phyloP scores from a whole-genome alignment of 2,797 vertebrate genomes.

The Coilia nasus region DNA sequence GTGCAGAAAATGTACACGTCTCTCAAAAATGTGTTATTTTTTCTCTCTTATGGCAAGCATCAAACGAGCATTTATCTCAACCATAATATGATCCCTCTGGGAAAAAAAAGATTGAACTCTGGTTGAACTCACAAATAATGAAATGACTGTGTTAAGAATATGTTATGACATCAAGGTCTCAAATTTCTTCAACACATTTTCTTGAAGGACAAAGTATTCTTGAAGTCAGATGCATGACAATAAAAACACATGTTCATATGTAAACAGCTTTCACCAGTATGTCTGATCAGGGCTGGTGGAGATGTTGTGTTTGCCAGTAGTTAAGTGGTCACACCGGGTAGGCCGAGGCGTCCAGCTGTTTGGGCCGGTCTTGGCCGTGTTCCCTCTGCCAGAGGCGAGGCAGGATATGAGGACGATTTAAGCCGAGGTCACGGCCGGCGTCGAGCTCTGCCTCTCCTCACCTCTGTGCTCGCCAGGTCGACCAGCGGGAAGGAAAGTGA shows the following conservation, averaged over 20 bases:
- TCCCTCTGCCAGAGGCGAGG: constrained; percentile 5
- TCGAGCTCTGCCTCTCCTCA: background rate
- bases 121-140: background rate
- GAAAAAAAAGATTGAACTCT: constrained; percentile 3
- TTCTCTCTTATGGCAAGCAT: background rate
- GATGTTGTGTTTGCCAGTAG: background rate
- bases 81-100: background rate
- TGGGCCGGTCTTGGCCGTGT: background rate
- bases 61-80: background rate
- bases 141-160: background rate
- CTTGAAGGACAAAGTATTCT: background rate
- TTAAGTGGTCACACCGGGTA: background rate
- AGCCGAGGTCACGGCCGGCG: constrained; percentile 16
- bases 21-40: background rate
- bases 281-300: background rate
- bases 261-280: background rate
- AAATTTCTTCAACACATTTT: background rate
- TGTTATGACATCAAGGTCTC: background rate
- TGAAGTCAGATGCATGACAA: no score
- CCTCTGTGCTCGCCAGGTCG: background rate
- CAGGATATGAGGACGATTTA: constrained; percentile 22
- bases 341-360: background rate
- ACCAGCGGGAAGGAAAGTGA: background rate
- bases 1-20: background rate
- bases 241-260: background rate